phyloP scores from a whole-genome alignment of 2,888 invertebrate genomes.

The Hydroisotoma schaefferi region DNA sequence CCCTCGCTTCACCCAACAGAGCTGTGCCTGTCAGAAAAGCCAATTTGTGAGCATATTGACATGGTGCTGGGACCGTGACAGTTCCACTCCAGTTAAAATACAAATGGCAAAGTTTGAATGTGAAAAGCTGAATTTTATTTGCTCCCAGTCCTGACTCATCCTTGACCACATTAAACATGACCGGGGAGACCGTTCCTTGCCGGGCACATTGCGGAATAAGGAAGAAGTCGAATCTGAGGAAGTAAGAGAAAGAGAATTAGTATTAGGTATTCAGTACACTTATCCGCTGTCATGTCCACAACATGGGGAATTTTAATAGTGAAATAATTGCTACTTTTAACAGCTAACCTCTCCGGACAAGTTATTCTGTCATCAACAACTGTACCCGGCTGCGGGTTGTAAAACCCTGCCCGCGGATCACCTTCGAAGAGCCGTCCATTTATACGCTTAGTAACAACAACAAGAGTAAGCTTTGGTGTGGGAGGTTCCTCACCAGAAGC shows the following conservation, averaged over 20 bases:
- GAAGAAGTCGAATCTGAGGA: slow-evolving; percentile 78
- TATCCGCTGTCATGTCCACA: too few species aligned
- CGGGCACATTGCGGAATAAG: slow-evolving; percentile 79
- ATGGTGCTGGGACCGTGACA: slow-evolving; percentile 57
- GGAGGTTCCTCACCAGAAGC: too few species aligned
- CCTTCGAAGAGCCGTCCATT: slow-evolving; percentile 55
- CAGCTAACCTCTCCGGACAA: slow-evolving; percentile 61
- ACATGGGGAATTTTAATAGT: too few species aligned
- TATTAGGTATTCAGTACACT: not conserved
- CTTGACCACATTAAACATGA: slow-evolving; percentile 79
- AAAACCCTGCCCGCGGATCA: slow-evolving; percentile 39
- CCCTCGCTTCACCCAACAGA: not conserved
- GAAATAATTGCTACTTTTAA: too few species aligned
- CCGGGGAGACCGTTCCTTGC: slow-evolving; percentile 88
- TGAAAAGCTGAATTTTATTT: slow-evolving; percentile 73
- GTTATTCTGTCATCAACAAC: slow-evolving; percentile 83
- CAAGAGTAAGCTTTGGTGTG: slow-evolving; percentile 61
- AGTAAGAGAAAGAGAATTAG: not conserved
- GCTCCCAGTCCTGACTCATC: slow-evolving; percentile 67
- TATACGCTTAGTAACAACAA: slow-evolving; percentile 85
- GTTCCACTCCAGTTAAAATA: slow-evolving; percentile 85
- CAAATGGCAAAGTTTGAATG: slow-evolving; percentile 81
- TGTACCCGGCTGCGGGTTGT: slow-evolving; percentile 75
- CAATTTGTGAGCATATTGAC: slow-evolving; percentile 58
- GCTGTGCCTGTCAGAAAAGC: slow-evolving; percentile 53